Percentiles rank a stretch among this genome's conserved stretches.
These are phyloP conservation scores for Zalophus californianus DNA, from an alignment of 2,797 vertebrate genomes.

Conservation along the genomic window DNA sequence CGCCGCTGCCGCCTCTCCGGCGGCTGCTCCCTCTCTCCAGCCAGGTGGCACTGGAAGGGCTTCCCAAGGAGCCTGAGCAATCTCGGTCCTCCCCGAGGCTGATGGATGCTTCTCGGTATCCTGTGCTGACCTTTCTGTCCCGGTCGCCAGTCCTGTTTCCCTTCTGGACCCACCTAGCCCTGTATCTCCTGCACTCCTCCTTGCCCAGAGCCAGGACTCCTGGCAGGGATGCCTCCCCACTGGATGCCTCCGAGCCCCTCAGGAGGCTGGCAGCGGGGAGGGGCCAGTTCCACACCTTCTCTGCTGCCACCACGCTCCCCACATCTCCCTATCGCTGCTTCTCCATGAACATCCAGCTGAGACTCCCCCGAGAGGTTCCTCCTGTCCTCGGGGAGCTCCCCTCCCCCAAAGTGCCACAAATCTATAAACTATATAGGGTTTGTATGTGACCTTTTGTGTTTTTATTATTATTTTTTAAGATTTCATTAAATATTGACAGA, in stretches of 20 bases:
- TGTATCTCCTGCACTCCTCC: not conserved
- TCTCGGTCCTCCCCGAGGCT: not conserved
- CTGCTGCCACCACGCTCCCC: not conserved
- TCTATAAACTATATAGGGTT: slow-evolving; percentile 33
- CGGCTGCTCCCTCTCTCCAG: not conserved
- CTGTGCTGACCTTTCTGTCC: not conserved
- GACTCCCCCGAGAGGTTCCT: not conserved
- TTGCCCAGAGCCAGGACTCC: not conserved
- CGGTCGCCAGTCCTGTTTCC: not conserved
- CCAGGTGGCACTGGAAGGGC: not conserved
- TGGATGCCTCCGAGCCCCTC: not conserved
- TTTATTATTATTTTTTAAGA: not conserved
- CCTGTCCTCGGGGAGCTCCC: not conserved
- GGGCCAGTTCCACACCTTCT: not conserved
- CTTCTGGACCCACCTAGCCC: not conserved
- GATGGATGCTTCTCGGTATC: not conserved
- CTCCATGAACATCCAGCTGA: not conserved
- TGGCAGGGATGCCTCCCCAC: not conserved
- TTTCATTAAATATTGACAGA: too few relatives aligned
- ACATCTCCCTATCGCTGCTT: not conserved
- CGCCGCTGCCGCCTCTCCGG: not conserved
- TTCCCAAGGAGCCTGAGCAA: not conserved
- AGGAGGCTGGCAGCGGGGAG: not conserved
- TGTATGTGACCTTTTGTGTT: not conserved
- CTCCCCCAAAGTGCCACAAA: not conserved